phyloP scores from a whole-genome alignment of 2,113 vertebrate genomes.

The Pseudonaja textilis region DNA sequence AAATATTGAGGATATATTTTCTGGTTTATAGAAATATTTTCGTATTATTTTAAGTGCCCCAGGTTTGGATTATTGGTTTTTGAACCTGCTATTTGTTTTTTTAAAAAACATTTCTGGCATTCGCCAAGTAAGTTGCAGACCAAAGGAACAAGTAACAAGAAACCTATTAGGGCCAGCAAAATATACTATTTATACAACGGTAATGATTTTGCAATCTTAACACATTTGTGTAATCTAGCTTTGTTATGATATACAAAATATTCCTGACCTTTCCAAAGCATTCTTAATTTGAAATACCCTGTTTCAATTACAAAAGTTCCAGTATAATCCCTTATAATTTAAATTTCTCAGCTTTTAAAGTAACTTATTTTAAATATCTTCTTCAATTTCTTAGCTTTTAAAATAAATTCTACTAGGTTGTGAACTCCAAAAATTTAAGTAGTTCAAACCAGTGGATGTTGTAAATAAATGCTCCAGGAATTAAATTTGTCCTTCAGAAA shows the following conservation, averaged over 20 bases:
- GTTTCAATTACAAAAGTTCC: not conserved
- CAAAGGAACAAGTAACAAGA: not conserved
- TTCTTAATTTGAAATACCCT: not conserved
- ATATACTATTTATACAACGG: not conserved
- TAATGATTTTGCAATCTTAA: not conserved
- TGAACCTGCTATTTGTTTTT: not conserved
- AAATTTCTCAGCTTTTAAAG: not conserved
- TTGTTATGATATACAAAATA: not conserved
- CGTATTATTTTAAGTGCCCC: not conserved
- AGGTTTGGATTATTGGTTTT: not conserved
- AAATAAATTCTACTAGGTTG: not conserved
- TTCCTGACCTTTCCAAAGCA: not conserved
- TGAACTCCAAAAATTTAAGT: not conserved
- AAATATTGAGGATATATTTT: not conserved
- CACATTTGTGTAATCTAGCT: not conserved
- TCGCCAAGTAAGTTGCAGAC: not conserved
- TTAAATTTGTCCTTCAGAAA: not conserved
- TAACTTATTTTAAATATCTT: not conserved
- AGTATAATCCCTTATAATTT: not conserved
- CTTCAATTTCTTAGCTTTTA: not conserved
- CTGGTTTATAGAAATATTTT: not conserved
- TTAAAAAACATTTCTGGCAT: not conserved
- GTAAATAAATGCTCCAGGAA: not conserved
- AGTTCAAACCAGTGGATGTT: not conserved
- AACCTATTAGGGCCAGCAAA: not conserved